Conservation (phyloP, 1,140 invertebrate species). For the Zaprionus gabonicus region DNA sequence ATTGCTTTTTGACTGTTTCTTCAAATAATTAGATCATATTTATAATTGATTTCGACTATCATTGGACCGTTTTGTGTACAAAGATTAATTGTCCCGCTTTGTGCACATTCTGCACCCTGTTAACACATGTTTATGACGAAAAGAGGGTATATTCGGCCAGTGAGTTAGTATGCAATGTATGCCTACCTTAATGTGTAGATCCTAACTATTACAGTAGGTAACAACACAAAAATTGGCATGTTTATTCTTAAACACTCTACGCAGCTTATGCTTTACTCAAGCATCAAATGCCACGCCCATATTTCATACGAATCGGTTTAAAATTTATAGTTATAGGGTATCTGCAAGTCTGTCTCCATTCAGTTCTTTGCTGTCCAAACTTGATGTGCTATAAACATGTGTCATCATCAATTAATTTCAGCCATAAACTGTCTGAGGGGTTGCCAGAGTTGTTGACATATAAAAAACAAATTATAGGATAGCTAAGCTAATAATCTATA, state of each 20-base stretch:
- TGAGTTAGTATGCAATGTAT: neutral
- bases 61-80: constrained; percentile 14
- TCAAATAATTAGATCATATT: constrained; percentile 25
- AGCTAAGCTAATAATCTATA: constrained; percentile 37
- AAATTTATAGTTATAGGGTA: neutral
- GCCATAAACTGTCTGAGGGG: constrained; percentile 33
- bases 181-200: neutral
- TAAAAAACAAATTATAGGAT: constrained; percentile 31
- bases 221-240: neutral
- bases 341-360: neutral
- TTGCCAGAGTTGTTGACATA: constrained; percentile 32
- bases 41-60: constrained; percentile 13
- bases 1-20: neutral
- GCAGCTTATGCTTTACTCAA: neutral
- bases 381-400: constrained; percentile 43
- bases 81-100: constrained; percentile 39
- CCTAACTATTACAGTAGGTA: neutral
- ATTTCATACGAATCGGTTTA: too few species aligned
- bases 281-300: neutral
- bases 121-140: neutral
- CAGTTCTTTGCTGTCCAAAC: neutral
- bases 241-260: neutral
- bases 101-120: neutral
- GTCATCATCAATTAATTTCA: constrained; percentile 75
- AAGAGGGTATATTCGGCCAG: neutral